Conservation (phyloP, 2,888 invertebrate species). For the Acanthosepion esculentum region DNA sequence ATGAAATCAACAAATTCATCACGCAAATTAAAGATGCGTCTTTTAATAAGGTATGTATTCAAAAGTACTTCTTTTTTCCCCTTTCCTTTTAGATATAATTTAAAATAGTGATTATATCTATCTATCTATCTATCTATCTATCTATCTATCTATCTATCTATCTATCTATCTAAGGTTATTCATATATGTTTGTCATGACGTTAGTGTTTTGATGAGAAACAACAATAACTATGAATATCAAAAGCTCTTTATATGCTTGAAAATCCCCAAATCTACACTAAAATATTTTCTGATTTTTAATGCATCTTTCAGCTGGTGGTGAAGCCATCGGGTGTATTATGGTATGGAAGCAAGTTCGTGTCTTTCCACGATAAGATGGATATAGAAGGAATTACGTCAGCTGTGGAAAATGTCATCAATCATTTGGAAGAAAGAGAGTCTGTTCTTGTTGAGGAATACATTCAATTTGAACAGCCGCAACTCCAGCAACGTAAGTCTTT, state of each 20-base stretch:
- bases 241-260: neutral
- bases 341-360: conserved; percentile 61
- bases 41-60: neutral
- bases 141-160: no score
- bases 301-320: conserved; percentile 59
- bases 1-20: neutral
- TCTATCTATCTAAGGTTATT: no score
- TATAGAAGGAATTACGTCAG: conserved; percentile 50
- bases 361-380: conserved; percentile 55
- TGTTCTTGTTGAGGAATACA: conserved; percentile 58
- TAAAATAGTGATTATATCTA: no score
- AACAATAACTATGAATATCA: neutral
- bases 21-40: neutral
- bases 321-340: conserved; percentile 60
- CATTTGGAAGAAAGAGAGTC: conserved; percentile 55
- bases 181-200: no score
- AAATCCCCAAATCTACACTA: no score
- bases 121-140: no score
- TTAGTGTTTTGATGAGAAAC: neutral
- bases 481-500: neutral
- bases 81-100: no score
- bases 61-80: no score
- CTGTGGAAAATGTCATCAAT: conserved; percentile 52
- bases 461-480: conserved; percentile 49
- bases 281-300: no score